Evolutionary conservation across 2,888 invertebrate species (phyloP), one percentile per base, ranked within the genome.

Genomic region (Lissonota sp.): DNA sequence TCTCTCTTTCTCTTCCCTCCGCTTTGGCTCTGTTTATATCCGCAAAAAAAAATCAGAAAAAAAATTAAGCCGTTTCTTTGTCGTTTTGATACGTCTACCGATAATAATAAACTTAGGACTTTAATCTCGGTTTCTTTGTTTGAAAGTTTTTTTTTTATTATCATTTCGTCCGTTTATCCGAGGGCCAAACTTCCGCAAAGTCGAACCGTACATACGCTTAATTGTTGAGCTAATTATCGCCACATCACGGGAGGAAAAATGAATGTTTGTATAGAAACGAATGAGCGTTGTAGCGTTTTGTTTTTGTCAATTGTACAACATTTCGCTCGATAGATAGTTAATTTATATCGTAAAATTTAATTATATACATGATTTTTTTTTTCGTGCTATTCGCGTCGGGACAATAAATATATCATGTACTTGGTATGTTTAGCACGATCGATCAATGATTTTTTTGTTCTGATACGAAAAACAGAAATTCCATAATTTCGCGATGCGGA

Each of bases 351-450:
- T 37, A n/a, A 49, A 67, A 46, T 70, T 70, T 4, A 14, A 40
- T 44, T 44, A 44, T 44, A 42, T 42, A 53, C 14, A 53, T 12
- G 14, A 26, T 26, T 4, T 39, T 70, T 46, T 58, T 46, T 70
- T 70, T 58, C 16, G 7, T 8, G 60, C 39, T 49, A 39, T 14
- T 71, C 42, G 60, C 46, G 46, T 62, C 71, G 70, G 49, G 70
- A 70, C 70, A 70, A 67, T 69, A 69, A 69, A 70, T 14, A 53
- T 53, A 53, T 53, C 26, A 26, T 53, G 53, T 12, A 53, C 6
- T 53, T 14, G 14, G 53, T n/a, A n/a, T n/a, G n/a, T n/a, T n/a
- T n/a, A 14, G 12, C 14, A 49, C 6, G 49, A 12, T 14, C 53
- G 14, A 26, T 53, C 7, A 14, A 53, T 7, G 16, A 6, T 53